A percentile compares a stretch with the other conserved stretches of the same genome.
Evolutionary conservation across 2,113 vertebrate species (phyloP).

Genomic region (Thermophis baileyi): DNA sequence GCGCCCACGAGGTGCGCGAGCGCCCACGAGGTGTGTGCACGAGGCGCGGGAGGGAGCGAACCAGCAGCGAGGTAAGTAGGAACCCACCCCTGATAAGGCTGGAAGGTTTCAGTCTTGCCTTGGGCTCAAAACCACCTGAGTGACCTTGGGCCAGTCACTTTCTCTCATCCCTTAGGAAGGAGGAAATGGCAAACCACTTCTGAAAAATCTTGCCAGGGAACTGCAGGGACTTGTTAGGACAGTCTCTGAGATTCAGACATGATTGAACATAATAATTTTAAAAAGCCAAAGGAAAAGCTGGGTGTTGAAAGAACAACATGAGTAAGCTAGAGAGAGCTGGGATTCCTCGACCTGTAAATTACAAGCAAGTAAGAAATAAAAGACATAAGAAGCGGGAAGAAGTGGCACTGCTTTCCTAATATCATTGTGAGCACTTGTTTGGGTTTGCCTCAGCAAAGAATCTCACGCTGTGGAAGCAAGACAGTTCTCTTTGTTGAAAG

Average conservation of each 20-base stretch:
- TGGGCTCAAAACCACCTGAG: no score
- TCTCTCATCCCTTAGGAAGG: no score
- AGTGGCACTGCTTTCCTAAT: not conserved
- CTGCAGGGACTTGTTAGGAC: not conserved
- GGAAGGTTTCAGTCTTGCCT: no score
- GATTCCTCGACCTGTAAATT: not conserved
- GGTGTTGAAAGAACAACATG: not conserved
- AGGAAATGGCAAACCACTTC: not conserved
- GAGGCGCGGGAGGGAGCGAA: no score
- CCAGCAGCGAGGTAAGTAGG: no score
- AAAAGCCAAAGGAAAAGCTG: not conserved
- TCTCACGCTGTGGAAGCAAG: not conserved
- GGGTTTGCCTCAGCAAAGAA: not conserved
- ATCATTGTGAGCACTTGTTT: not conserved
- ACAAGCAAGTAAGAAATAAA: not conserved
- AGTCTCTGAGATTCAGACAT: not conserved
- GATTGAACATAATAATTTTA: not conserved
- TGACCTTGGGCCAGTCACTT: no score
- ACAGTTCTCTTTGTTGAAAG: not conserved
- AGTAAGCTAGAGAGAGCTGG: not conserved
- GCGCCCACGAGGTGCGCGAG: no score
- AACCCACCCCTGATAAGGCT: no score
- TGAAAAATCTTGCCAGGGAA: not conserved
- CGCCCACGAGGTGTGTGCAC: no score
- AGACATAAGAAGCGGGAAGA: not conserved